phyloP scores from a whole-genome alignment of 1,140 invertebrate genomes.

The Heliconius himera region DNA sequence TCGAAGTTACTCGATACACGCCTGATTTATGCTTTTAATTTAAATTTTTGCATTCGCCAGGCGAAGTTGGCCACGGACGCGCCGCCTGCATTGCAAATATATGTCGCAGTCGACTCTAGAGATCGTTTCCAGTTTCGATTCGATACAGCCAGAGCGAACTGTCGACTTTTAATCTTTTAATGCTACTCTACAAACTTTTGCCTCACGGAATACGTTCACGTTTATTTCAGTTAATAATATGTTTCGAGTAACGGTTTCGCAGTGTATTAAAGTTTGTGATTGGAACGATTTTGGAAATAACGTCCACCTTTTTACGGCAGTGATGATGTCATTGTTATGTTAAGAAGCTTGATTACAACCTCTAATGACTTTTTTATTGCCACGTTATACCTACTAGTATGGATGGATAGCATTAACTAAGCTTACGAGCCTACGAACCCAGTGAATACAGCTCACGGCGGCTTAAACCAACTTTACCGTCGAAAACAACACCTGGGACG shows the following conservation, averaged over 20 bases:
- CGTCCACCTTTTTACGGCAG: constrained; percentile 12
- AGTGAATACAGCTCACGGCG: constrained; percentile 60
- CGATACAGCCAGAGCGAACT: constrained; percentile 74
- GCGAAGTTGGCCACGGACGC: constrained; percentile 76
- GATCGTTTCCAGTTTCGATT: constrained; percentile 71
- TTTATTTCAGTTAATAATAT: constrained; percentile 52
- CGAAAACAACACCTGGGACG: constrained; percentile 65
- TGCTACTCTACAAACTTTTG: constrained; percentile 78
- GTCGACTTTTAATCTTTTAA: constrained; percentile 81
- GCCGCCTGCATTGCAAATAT: constrained; percentile 79
- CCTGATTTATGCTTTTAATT: constrained; percentile 81
- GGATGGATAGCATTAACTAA: constrained; percentile 54
- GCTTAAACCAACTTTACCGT: constrained; percentile 70
- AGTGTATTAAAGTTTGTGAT: constrained; percentile 30
- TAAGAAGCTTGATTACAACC: constrained; percentile 8
- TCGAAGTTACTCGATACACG: constrained; percentile 79
- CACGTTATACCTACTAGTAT: constrained; percentile 19
- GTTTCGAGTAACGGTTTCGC: constrained; percentile 40
- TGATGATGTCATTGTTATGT: constrained; percentile 20
- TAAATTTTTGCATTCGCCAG: constrained; percentile 81
- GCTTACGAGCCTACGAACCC: constrained; percentile 50
- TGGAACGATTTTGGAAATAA: constrained; percentile 30
- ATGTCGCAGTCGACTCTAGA: constrained; percentile 67
- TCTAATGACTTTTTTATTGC: constrained; percentile 36
- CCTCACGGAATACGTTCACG: constrained; percentile 53